Evolutionary conservation across 1,140 invertebrate species (phyloP).

Genomic region (Drosophila simulans): DNA sequence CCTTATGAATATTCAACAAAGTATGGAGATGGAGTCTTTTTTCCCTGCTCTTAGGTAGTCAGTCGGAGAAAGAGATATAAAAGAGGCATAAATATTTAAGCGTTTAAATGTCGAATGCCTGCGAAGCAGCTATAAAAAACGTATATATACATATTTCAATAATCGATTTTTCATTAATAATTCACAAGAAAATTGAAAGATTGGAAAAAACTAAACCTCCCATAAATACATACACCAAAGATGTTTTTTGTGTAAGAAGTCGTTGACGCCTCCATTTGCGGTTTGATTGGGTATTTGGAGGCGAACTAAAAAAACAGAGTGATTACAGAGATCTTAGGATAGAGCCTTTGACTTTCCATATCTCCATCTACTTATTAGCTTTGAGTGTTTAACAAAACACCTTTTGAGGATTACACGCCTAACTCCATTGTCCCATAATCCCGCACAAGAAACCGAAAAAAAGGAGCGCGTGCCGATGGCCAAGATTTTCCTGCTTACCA

Average conservation of each 20-base stretch:
- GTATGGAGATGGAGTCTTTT: slow-evolving; percentile 22
- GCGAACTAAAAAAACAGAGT: background rate
- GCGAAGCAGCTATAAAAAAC: slow-evolving; percentile 73
- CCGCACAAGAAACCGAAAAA: slow-evolving; percentile 45
- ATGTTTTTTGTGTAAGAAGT: slow-evolving; percentile 13
- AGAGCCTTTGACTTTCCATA: slow-evolving; percentile 10
- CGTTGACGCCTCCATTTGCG: slow-evolving; percentile 29
- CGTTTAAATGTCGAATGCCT: slow-evolving; percentile 72
- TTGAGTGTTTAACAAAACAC: slow-evolving; percentile 47
- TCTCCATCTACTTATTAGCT: slow-evolving; percentile 55
- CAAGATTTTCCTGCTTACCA: slow-evolving; percentile 11
- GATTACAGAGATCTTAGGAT: background rate
- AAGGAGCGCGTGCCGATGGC: slow-evolving; percentile 63
- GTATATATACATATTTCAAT: slow-evolving; percentile 71
- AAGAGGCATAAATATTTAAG: slow-evolving; percentile 78
- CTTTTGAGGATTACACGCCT: slow-evolving; percentile 40
- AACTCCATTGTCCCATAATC: slow-evolving; percentile 22
- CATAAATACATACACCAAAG: slow-evolving; percentile 21
- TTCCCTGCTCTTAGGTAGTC: slow-evolving; percentile 38
- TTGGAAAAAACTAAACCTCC: slow-evolving; percentile 48
- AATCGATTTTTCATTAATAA: slow-evolving; percentile 78
- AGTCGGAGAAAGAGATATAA: slow-evolving; percentile 56
- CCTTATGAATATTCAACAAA: slow-evolving; percentile 76
- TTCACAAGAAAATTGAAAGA: slow-evolving; percentile 70
- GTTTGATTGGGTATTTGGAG: slow-evolving; percentile 15